Percentiles rank a stretch among this genome's conserved stretches.
These are phyloP conservation scores for Campylomormyrus numenius DNA, from an alignment of 2,113 vertebrate genomes.

Conservation along the genomic window DNA sequence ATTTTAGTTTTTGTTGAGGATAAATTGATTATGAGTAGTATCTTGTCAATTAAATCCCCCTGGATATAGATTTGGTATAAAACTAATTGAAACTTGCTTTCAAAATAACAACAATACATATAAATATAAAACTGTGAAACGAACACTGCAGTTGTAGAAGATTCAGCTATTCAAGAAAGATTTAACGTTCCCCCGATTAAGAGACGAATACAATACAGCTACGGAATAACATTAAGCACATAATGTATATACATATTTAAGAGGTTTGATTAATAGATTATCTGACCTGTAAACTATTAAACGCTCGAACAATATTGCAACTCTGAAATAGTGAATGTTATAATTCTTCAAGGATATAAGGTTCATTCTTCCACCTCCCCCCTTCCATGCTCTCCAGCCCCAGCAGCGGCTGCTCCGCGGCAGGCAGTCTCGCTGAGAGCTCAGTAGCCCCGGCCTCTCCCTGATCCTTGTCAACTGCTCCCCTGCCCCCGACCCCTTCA, in stretches of 20 bases:
- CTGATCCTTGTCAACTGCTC: conserved; percentile 46
- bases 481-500: conserved; percentile 48
- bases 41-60: background rate
- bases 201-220: background rate
- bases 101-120: background rate
- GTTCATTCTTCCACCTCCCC: conserved; percentile 47
- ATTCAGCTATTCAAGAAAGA: background rate
- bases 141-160: background rate
- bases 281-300: conserved; percentile 3
- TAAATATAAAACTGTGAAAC: background rate
- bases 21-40: background rate
- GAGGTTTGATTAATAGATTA: conserved; percentile 11
- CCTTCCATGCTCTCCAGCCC: conserved; percentile 46
- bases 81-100: background rate
- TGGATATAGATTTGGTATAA: background rate
- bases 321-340: conserved; percentile 41
- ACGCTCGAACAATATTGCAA: background rate
- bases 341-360: conserved; percentile 42
- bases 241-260: background rate
- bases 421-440: conserved; percentile 47
- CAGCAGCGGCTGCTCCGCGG: conserved; percentile 49
- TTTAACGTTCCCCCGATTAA: background rate
- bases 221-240: background rate
- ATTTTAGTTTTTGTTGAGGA: background rate
- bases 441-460: conserved; percentile 49